These are phyloP conservation scores for Drosophila borborema DNA, from an alignment of 2,888 invertebrate species.

Conservation along the genomic window DNA sequence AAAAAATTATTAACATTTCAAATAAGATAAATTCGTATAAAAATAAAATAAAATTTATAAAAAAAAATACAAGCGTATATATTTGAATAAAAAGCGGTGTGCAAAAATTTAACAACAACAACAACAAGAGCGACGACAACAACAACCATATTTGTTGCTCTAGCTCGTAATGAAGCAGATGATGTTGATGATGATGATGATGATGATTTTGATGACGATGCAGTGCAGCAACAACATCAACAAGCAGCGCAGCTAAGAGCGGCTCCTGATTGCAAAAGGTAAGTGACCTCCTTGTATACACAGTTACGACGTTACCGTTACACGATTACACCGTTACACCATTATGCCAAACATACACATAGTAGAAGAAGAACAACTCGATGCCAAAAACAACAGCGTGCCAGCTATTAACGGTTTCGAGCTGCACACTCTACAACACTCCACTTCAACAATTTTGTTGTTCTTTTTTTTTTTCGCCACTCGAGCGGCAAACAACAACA, in stretches of 20 bases:
- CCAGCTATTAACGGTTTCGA: constrained; percentile 62
- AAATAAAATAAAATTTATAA: neutral
- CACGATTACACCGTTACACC: constrained; percentile 6
- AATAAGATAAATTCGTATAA: neutral
- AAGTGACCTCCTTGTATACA: constrained; percentile 65
- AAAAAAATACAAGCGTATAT: constrained; percentile 4
- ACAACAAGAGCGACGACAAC: constrained; percentile 1
- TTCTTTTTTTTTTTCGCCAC: constrained; percentile 8
- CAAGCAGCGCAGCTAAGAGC: constrained; percentile 41
- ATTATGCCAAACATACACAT: neutral
- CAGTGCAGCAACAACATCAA: constrained; percentile 30
- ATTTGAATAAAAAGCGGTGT: constrained; percentile 51
- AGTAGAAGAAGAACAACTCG: constrained; percentile 11
- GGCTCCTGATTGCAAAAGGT: constrained; percentile 60
- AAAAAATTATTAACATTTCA: constrained; percentile 30
- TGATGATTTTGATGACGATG: constrained; percentile 21
- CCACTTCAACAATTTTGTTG: constrained; percentile 11
- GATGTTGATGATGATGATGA: constrained; percentile 2
- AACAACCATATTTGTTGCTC: constrained; percentile 17
- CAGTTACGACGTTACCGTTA: neutral
- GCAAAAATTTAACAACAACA: constrained; percentile 46
- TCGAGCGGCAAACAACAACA: constrained; percentile 41
- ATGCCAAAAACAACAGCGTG: constrained; percentile 15
- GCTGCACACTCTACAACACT: neutral
- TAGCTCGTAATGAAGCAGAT: constrained; percentile 21